Conservation (phyloP, 1,140 invertebrate genomes). For the Chlorops oryzae region DNA sequence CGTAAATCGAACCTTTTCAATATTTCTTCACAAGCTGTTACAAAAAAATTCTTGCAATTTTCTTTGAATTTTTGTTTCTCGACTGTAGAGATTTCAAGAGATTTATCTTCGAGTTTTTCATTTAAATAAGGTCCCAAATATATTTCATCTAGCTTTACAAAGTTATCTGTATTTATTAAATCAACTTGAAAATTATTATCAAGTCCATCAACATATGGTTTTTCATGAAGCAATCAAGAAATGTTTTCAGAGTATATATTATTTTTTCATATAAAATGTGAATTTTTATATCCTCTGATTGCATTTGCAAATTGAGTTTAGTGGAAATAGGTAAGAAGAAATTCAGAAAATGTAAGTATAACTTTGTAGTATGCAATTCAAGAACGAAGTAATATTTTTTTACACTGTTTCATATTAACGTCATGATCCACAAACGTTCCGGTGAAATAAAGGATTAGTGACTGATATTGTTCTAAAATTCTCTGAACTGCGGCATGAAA, state of each 20-base stretch:
- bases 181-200: neutral
- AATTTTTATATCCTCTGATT: neutral
- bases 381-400: neutral
- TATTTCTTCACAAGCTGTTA: neutral
- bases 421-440: neutral
- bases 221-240: neutral
- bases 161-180: neutral
- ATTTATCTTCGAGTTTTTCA: neutral
- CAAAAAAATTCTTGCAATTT: neutral
- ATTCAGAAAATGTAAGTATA: neutral
- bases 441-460: constrained; percentile 16
- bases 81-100: too few relatives aligned
- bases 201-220: neutral
- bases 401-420: neutral
- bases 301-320: neutral
- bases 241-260: neutral
- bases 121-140: neutral
- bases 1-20: constrained; percentile 10
- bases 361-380: neutral
- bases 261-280: neutral
- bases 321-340: neutral
- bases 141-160: neutral
- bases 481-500: constrained; percentile 18
- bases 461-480: constrained; percentile 19
- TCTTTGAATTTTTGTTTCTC: neutral